Evolutionary conservation across 2,797 vertebrate species (phyloP).

Genomic region (Mormyrus proboscirostris): DNA sequence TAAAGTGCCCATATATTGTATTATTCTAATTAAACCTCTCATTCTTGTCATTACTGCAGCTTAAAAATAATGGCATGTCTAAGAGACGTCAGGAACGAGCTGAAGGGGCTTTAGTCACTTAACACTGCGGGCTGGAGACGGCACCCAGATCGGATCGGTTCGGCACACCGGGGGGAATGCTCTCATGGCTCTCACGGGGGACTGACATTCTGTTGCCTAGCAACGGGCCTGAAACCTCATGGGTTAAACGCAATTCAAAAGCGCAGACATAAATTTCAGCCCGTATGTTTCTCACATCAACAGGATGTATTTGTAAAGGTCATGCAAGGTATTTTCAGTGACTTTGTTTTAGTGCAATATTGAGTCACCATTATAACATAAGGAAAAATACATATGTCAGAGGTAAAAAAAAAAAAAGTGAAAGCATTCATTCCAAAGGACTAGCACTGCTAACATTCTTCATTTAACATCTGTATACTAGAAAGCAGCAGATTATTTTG

Average conservation of each 20-base stretch:
- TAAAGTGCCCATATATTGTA: neutral
- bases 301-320: neutral
- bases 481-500: neutral
- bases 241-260: slow-evolving; percentile 33
- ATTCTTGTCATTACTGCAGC: neutral
- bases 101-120: neutral
- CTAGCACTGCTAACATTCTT: neutral
- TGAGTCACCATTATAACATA: neutral
- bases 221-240: slow-evolving; percentile 56
- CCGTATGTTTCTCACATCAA: neutral
- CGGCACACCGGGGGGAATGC: neutral
- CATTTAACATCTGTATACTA: neutral
- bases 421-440: neutral
- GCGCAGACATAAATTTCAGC: neutral
- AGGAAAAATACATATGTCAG: neutral
- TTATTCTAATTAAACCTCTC: neutral
- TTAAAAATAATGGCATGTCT: neutral
- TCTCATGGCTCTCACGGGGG: slow-evolving; percentile 28
- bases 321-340: neutral
- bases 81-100: neutral
- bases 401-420: neutral
- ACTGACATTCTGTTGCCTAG: slow-evolving; percentile 64
- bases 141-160: neutral
- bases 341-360: neutral
- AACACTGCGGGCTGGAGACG: neutral